These are phyloP conservation scores for Antheraea yamamai DNA, from an alignment of 2,888 invertebrate species.

Conservation along the genomic window DNA sequence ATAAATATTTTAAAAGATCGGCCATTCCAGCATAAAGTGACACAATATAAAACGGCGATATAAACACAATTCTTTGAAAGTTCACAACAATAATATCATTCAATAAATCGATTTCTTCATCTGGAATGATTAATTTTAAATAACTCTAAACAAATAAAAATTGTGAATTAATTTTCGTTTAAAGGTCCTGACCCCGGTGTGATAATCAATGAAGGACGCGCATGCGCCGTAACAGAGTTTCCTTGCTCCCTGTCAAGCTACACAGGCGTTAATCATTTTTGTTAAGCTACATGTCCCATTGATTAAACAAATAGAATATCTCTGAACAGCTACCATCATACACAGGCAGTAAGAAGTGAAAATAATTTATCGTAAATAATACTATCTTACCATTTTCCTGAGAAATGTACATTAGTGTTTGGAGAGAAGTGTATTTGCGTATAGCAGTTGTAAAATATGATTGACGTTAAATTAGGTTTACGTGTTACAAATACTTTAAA, in stretches of 20 bases:
- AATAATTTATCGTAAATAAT: background rate
- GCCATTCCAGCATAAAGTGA: too few species aligned
- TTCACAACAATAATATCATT: background rate
- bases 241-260: constrained; percentile 50
- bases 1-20: too few species aligned
- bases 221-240: constrained; percentile 54
- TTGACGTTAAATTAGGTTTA: background rate
- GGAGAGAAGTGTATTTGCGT: background rate
- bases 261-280: constrained; percentile 43
- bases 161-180: background rate
- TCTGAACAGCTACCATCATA: background rate
- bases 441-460: background rate
- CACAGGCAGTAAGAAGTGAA: background rate
- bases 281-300: constrained; percentile 13
- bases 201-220: constrained; percentile 70
- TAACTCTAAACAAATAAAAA: background rate
- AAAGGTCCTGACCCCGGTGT: constrained; percentile 16
- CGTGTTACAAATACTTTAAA: constrained; percentile 2
- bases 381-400: background rate
- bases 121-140: background rate
- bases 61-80: background rate
- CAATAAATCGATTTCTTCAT: background rate
- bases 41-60: background rate
- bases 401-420: background rate
- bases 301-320: constrained; percentile 11